A percentile compares a stretch with the other conserved stretches of the same genome.
phyloP scores from a whole-genome alignment of 2,113 vertebrate species.

The Cephalophus harveyi region DNA sequence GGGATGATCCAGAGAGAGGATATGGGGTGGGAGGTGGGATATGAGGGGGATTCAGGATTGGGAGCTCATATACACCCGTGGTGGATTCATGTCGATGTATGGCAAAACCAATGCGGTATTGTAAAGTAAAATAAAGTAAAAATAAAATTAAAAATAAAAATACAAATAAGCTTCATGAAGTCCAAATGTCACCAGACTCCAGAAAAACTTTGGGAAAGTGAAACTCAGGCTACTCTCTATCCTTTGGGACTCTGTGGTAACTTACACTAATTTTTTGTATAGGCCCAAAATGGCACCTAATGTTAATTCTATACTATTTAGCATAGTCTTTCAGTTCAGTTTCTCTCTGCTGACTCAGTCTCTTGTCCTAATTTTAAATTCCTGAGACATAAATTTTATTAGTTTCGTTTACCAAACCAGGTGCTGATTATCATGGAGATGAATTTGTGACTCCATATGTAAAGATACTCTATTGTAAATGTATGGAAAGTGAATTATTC shows the following conservation, averaged over 20 bases:
- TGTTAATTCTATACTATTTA: neutral
- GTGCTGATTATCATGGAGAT: neutral
- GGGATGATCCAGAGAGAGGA: no score
- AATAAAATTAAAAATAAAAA: neutral
- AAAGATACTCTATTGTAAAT: neutral
- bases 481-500: neutral
- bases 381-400: neutral
- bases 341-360: neutral
- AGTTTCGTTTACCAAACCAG: neutral
- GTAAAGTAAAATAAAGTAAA: no score
- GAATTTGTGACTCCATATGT: neutral
- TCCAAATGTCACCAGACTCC: neutral
- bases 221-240: neutral
- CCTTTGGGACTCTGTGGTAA: neutral
- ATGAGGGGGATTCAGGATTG: no score
- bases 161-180: neutral
- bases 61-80: no score
- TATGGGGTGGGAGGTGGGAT: no score
- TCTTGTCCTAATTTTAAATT: neutral
- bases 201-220: neutral
- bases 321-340: neutral
- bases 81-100: no score
- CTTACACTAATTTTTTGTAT: neutral
- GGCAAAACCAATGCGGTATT: no score
- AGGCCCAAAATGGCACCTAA: neutral